These are phyloP conservation scores for Clitarchus hookeri DNA, from an alignment of 2,888 invertebrate species.

Conservation along the genomic window DNA sequence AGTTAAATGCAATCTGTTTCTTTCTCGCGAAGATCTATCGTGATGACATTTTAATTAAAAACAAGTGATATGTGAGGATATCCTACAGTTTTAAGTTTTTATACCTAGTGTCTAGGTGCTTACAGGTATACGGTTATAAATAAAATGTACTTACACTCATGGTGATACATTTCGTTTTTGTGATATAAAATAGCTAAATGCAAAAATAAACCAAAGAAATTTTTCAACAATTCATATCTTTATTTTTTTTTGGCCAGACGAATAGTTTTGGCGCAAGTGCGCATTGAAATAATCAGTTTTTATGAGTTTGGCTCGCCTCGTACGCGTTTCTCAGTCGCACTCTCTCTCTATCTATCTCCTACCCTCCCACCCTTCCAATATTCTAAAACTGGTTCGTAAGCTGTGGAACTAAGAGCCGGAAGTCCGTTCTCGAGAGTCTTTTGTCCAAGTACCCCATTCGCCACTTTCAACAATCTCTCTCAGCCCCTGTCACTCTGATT, in stretches of 20 bases:
- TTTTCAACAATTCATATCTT: no score
- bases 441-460: neutral
- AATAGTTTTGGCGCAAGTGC: neutral
- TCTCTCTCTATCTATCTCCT: neutral
- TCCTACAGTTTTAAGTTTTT: no score
- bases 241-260: neutral
- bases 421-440: neutral
- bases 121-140: no score
- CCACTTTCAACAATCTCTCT: neutral
- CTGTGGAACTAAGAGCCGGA: neutral
- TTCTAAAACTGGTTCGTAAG: neutral
- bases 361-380: neutral
- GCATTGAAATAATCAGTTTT: neutral
- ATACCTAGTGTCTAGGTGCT: no score
- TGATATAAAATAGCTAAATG: no score
- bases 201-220: no score
- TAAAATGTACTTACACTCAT: no score
- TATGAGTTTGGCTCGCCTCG: neutral
- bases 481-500: neutral
- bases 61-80: no score
- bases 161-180: no score
- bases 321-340: neutral
- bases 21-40: no score
- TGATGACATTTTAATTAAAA: no score
- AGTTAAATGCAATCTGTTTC: no score